Evolutionary conservation across 1,140 invertebrate genomes (phyloP), one percentile per base, ranked within the genome.

Genomic region (Brachionus angularis): DNA sequence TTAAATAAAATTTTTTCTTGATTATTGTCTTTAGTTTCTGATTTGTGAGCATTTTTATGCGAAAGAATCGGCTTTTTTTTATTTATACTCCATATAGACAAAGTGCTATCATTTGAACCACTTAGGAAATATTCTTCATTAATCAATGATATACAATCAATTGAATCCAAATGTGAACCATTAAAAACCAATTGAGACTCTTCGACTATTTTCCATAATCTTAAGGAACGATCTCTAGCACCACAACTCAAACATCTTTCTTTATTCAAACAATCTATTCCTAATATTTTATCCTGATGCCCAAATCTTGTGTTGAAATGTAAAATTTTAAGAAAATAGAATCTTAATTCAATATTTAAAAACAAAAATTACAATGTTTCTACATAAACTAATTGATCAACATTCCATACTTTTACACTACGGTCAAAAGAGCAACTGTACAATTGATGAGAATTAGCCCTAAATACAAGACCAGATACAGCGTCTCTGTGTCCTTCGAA

Each of bases 151-250:
- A 96, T 89, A 76, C 84, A 86, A 81, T 97, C 94, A 52, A 96
- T 87, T 73, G 88, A 91, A 42, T 88, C 88, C 29, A 58, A 61
- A 55, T 71, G 36, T 14, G 12, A 55, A 29, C 67, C 82, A 79
- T 74, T 91, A 79, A 90, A 97, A 72, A 96, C 89, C 5, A 97
- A 83, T 77, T 97, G 94, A 47, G 93, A 95, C 78, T 97, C 94
- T 83, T 97, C 93, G 0, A 89, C 86, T 72, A 98, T 89, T 81
- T 97, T 96, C 93, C 93, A 98, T 74, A 97, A 86, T 73, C 93
- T 84, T 42, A 96, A 79, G 5, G 89, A 86, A 39, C 85, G 85
- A 79, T 98, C 95, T 72, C 87, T 85, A 27, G 93, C 91, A 44
- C 94, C 94, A 52, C 88, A 86, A 5, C 92, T 91, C 1, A 97